Evolutionary conservation across 2,797 vertebrate species (phyloP), one percentile per base, ranked within the genome.

Genomic region (Paratrypauchen microcephalus): DNA sequence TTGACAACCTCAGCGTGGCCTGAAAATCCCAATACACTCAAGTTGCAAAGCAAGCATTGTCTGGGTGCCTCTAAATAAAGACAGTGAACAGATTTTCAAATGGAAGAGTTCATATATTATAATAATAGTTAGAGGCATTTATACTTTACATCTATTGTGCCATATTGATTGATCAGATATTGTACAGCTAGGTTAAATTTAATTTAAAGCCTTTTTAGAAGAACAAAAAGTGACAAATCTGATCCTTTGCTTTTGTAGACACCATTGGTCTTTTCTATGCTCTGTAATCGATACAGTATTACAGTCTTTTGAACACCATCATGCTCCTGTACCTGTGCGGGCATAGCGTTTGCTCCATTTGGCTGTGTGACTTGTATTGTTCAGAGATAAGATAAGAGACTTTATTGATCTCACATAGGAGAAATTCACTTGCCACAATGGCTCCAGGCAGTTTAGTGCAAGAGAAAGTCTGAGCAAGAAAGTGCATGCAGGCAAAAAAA

Each of bases 11-110:
- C 5, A 57, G 64, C 21, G 16, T 55, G 58, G 50, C 47, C 69
- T n/a, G 2, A 21, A 45, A 69, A 80, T 81, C 73, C 74, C 66
- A 73, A 76, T 67, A 4, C 65, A 62, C 39, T 62, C 54, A 4
- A 56, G 15, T 50, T 57, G 69, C 36, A 18, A n/a, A 65, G 58
- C 11, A 55, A 64, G 39, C 58, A 39, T 60, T 21, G 32, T 21
- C 32, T 32, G n/a, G 23, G 16, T 28, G 24, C 23, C 21, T 56
- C 21, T 62, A 60, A 32, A 19, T 19, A 30, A 50, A 50, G 1
- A 9, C 7, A 28, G 5, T 65, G 13, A 55, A 54, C 8, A 55
- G 55, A 28, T 57, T 28, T 16, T 56, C 12, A 15, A 12, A 56
- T 26, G 11, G 3, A 21, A 52, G 19, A 52, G 12, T 54, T 19